Conservation (phyloP, 2,113 vertebrate species). For the Pachyramphus minor region DNA sequence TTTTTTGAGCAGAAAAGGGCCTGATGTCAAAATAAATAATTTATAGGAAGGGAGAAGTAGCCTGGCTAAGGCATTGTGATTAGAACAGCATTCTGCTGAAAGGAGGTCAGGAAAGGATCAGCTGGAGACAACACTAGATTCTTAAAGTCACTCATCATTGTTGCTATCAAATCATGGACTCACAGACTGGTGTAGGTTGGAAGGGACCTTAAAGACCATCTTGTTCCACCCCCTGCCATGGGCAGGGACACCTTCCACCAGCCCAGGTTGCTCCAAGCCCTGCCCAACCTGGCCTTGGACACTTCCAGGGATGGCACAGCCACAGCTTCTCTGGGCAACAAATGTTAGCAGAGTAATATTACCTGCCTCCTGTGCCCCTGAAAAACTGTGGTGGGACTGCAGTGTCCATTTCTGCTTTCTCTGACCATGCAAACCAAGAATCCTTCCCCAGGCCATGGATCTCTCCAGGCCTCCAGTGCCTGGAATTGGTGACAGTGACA, state of each 20-base stretch:
- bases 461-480: accelerated
- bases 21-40: constrained; percentile 47
- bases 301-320: background rate
- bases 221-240: background rate
- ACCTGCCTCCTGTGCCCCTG: background rate
- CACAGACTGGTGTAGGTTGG: background rate
- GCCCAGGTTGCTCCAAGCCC: background rate
- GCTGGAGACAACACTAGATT: background rate
- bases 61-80: background rate
- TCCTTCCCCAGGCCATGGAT: background rate
- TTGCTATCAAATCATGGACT: background rate
- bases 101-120: constrained; percentile 17
- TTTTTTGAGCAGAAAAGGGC: constrained; percentile 42
- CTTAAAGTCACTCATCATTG: background rate
- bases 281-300: background rate
- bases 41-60: constrained; percentile 20
- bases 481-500: background rate
- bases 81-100: constrained; percentile 40
- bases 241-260: background rate
- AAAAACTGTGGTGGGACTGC: background rate
- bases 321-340: background rate
- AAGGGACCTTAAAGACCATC: background rate
- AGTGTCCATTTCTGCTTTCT: background rate
- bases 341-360: background rate
- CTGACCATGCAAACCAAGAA: background rate